Percentiles rank a stretch among this genome's conserved stretches.
These are phyloP conservation scores for Oophaga pumilio DNA, from an alignment of 2,113 vertebrate genomes.

Conservation along the genomic window DNA sequence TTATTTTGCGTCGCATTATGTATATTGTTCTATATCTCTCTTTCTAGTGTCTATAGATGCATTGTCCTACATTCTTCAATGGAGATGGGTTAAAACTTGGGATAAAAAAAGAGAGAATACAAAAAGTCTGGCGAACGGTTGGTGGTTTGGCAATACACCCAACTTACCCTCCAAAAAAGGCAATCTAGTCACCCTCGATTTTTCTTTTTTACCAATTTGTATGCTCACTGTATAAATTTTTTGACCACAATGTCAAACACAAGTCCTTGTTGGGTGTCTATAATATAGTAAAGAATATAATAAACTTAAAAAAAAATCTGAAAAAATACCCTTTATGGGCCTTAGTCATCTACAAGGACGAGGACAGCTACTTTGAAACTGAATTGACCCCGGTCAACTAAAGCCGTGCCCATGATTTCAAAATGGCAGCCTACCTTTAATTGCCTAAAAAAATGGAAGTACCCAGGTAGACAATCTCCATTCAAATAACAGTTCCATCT, in stretches of 20 bases:
- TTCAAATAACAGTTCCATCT: neutral
- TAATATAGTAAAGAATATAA: neutral
- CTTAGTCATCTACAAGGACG: neutral
- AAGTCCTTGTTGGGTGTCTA: neutral
- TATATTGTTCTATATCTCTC: slow-evolving; percentile 58
- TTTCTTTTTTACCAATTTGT: neutral
- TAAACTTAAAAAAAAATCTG: neutral
- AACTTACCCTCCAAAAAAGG: neutral
- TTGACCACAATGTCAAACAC: neutral
- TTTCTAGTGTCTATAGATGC: slow-evolving; percentile 49
- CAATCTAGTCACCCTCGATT: neutral
- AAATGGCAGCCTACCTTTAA: neutral
- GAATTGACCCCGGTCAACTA: neutral
- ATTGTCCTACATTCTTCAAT: slow-evolving; percentile 38
- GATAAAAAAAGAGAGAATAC: slow-evolving; percentile 15
- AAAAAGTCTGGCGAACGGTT: neutral
- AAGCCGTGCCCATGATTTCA: neutral
- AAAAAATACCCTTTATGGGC: neutral
- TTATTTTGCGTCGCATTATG: slow-evolving; percentile 29
- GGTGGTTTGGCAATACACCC: neutral
- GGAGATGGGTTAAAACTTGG: slow-evolving; percentile 24
- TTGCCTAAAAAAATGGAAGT: neutral
- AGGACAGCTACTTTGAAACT: neutral
- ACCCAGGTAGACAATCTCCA: neutral
- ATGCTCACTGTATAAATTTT: neutral